These are phyloP conservation scores for Arctia plantaginis DNA, from an alignment of 2,888 invertebrate genomes.

Conservation along the genomic window DNA sequence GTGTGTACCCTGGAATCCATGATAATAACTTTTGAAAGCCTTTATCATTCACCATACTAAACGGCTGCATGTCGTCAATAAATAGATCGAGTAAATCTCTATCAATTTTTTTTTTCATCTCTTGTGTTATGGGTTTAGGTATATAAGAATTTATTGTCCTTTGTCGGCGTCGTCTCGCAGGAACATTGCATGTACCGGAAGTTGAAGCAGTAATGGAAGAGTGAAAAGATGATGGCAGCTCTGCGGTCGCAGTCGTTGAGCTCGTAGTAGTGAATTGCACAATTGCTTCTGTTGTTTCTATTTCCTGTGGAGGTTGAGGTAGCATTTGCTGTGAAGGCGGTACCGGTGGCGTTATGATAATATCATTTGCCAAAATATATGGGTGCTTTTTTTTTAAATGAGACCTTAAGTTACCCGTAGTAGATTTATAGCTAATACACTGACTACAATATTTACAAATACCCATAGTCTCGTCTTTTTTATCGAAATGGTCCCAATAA, in stretches of 20 bases:
- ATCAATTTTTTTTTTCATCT: conserved; percentile 11
- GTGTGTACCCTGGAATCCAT: conserved; percentile 19
- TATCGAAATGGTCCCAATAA: neutral
- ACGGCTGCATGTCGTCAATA: conserved; percentile 21
- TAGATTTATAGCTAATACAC: conserved; percentile 23
- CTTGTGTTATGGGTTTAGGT: neutral
- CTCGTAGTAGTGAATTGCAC: neutral
- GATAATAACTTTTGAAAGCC: conserved; percentile 21
- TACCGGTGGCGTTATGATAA: conserved; percentile 1
- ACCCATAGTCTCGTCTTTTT: conserved; percentile 19
- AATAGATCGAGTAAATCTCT: conserved; percentile 25
- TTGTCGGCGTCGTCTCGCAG: neutral
- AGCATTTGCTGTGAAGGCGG: neutral
- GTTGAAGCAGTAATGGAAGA: too few species aligned
- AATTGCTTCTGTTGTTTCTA: too few species aligned
- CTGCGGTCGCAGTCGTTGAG: too few species aligned
- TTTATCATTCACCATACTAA: conserved; percentile 25
- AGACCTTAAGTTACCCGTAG: conserved; percentile 21
- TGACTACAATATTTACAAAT: conserved; percentile 26
- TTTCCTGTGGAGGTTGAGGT: neutral
- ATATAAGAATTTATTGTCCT: neutral
- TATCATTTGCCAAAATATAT: conserved; percentile 8
- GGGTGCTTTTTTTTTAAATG: conserved; percentile 16
- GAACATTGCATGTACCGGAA: neutral
- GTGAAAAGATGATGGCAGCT: too few species aligned